Evolutionary conservation across 1,140 invertebrate genomes (phyloP).

Genomic region (Lasaia peninsularis): DNA sequence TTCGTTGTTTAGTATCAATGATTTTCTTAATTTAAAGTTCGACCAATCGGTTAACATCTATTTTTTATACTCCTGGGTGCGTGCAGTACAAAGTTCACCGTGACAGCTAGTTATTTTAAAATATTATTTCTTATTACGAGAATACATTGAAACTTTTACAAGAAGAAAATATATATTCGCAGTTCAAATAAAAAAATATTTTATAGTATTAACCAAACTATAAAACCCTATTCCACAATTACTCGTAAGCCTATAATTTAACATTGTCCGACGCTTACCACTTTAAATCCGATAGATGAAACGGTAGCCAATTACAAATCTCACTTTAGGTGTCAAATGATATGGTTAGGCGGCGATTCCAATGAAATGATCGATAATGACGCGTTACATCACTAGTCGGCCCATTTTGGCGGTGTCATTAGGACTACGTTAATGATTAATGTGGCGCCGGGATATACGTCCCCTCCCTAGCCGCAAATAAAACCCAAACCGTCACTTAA

Average conservation of each 20-base stretch:
- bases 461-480: conserved; percentile 49
- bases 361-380: conserved; percentile 47
- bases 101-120: no score
- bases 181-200: no score
- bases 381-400: conserved; percentile 45
- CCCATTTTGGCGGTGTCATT: conserved; percentile 74
- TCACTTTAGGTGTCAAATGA: conserved; percentile 40
- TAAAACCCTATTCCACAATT: no score
- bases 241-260: conserved; percentile 14
- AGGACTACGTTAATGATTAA: conserved; percentile 75
- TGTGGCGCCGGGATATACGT: conserved; percentile 64
- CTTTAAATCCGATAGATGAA: conserved; percentile 25
- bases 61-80: no score
- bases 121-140: no score
- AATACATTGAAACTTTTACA: no score
- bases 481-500: conserved; percentile 71
- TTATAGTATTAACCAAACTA: no score
- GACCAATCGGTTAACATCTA: no score
- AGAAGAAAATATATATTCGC: background rate
- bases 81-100: no score
- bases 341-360: conserved; percentile 36
- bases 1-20: no score
- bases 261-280: conserved; percentile 24
- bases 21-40: no score
- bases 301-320: conserved; percentile 40